These are phyloP conservation scores for Dryobotodes eremita DNA, from an alignment of 2,888 invertebrate species.

Conservation along the genomic window DNA sequence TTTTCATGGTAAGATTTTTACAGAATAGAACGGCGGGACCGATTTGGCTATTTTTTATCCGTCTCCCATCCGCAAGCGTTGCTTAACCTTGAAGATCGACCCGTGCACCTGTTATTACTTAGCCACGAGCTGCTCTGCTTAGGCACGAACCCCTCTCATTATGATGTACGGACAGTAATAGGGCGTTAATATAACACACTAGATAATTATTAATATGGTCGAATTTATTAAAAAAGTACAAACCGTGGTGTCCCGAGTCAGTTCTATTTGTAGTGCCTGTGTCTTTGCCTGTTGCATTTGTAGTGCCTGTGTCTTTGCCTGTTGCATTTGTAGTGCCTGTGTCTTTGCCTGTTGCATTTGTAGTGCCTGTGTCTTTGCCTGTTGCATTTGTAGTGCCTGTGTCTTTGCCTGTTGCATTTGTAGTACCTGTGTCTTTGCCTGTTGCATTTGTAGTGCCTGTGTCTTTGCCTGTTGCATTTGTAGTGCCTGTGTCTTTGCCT, in stretches of 20 bases:
- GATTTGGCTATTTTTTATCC: too few relatives aligned
- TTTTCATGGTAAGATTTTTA: too few relatives aligned
- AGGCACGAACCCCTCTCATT: not conserved
- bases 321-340: too few relatives aligned
- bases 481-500: too few relatives aligned
- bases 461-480: not conserved
- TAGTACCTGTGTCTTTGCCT: not conserved
- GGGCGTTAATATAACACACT: too few relatives aligned
- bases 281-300: not conserved
- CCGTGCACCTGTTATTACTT: not conserved
- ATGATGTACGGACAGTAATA: not conserved
- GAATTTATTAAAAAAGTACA: constrained; percentile 2
- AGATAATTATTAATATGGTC: not conserved
- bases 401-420: not conserved
- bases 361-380: not conserved
- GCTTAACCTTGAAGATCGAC: not conserved
- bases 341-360: too few relatives aligned
- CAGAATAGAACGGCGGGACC: too few relatives aligned
- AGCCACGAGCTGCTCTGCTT: not conserved
- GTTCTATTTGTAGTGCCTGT: not conserved
- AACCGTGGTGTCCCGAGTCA: not conserved
- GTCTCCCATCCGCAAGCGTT: not conserved
- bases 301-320: too few relatives aligned
- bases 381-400: not conserved
- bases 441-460: too few relatives aligned